Evolutionary conservation across 2,797 vertebrate species (phyloP).

Genomic region (Ataeniobius toweri): DNA sequence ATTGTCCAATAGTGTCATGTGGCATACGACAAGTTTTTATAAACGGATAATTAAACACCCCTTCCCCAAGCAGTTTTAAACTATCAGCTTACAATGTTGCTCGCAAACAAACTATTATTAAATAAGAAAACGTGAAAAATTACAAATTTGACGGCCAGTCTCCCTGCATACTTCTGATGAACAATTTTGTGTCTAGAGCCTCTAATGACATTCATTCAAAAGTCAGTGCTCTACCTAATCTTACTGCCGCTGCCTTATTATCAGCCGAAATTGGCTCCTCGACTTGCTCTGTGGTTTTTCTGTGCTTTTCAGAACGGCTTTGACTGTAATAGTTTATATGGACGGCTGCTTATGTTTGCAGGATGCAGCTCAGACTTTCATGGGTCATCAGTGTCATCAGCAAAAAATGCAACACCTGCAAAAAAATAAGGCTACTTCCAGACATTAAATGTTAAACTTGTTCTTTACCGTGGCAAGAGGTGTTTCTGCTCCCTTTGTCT

Average conservation of each 20-base stretch:
- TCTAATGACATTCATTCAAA: neutral
- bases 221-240: neutral
- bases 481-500: neutral
- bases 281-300: neutral
- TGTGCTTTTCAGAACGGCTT: neutral
- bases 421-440: neutral
- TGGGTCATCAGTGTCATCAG: neutral
- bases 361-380: neutral
- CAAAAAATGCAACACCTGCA: conserved; percentile 1
- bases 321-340: neutral
- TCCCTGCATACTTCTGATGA: neutral
- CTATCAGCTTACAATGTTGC: neutral
- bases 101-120: neutral
- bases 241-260: neutral
- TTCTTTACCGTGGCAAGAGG: neutral
- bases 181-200: neutral
- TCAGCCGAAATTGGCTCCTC: neutral
- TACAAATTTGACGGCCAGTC: neutral
- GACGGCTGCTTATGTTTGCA: neutral
- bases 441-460: neutral
- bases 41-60: neutral
- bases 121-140: neutral
- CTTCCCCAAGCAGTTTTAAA: neutral
- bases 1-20: neutral
- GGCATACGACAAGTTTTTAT: neutral